Percentiles rank a stretch among this genome's conserved stretches.
Conservation (phyloP, 2,888 invertebrate species). For the Pristionchus mayeri region DNA sequence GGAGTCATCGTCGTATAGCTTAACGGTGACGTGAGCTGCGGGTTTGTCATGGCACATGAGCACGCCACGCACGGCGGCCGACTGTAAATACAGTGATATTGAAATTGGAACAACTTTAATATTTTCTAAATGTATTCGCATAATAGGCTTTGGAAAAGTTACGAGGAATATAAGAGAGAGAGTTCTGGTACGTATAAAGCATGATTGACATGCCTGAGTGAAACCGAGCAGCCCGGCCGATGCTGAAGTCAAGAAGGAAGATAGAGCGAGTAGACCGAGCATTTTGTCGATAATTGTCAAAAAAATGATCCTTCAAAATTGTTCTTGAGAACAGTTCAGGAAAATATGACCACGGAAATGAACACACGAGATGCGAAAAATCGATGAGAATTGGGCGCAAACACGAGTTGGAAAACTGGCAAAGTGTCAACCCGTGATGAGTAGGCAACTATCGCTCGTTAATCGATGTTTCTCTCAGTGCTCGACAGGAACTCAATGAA, state of each 20-base stretch:
- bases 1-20: too few relatives aligned
- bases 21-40: too few relatives aligned
- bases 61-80: too few relatives aligned
- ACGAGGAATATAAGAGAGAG: too few relatives aligned
- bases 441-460: background rate
- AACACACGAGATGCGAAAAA: background rate
- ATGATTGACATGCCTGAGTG: slow-evolving; percentile 55
- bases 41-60: too few relatives aligned
- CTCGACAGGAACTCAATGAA: too few relatives aligned
- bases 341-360: background rate
- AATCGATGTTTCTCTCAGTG: background rate
- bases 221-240: slow-evolving; percentile 54
- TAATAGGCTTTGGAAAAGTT: too few relatives aligned
- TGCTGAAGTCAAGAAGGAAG: background rate
- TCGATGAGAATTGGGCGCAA: background rate
- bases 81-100: too few relatives aligned
- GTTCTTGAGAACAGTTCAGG: too few relatives aligned
- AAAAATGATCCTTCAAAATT: background rate
- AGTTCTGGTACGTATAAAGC: slow-evolving; percentile 22
- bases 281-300: too few relatives aligned
- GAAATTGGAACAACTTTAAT: background rate
- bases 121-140: background rate
- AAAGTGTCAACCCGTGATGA: background rate
- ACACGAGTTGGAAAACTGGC: background rate
- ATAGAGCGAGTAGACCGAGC: background rate